Evolutionary conservation across 2,888 invertebrate species (phyloP), one percentile per base, ranked within the genome.

Genomic region (Andrena haemorrhoa): DNA sequence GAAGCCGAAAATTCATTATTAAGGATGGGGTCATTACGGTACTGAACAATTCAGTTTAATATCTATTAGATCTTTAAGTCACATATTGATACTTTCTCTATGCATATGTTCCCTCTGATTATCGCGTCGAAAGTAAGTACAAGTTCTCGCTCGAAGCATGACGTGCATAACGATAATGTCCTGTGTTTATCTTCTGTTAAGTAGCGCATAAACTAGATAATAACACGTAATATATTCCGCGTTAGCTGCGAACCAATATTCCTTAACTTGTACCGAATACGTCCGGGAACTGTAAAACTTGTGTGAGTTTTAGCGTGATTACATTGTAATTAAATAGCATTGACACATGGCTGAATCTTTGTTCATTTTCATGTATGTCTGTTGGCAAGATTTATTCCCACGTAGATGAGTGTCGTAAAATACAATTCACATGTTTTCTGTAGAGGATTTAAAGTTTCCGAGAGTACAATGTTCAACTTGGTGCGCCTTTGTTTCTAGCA

Each of bases 11-110:
- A 95, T 96, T 97, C 94, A 97, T 97, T 94, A 96, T 96, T 94
- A 97, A 97, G 95, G 97, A 98, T 96, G 97, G 97, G 94, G 97
- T 97, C 93, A 97, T 98, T 95, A 97, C 97, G 95, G 97, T 97
- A 96, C 74, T 88, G 72, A 80, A 95, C 94, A 56, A 73, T 84
- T 79, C 79, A 69, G 64, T 84, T 83, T 79, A 79, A 83, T 83
- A 79, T 65, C 61, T 72, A 61, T 66, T 83, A 84, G 75, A 79
- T 75, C 63, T 78, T 73, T 83, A 83, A 83, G 83, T 77, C 71
- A 70, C 41, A 66, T 63, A 51, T 60, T 41, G 61, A 58, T 83
- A 31, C 29, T 74, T 75, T 71, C 10, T 81, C n/a, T 41, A 63
- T 65, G 51, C n/a, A 20, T 60, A 60, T 73, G 23, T 83, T 77